Base-by-base conservation (phyloP, 2,888 invertebrate species). In the Vandiemenella viatica region DNA sequence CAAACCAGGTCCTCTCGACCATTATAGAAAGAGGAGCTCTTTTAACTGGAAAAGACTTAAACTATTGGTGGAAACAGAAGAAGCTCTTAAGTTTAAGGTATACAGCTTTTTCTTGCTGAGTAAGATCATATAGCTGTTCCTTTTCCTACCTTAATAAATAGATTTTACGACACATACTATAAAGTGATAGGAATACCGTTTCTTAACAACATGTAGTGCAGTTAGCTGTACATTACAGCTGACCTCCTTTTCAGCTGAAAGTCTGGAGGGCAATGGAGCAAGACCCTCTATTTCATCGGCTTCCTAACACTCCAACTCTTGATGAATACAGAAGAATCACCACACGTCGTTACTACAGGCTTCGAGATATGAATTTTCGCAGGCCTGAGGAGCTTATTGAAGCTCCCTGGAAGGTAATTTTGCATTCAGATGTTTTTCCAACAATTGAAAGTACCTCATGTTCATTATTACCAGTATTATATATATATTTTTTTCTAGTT, bases 311-410 rank as follows among this genome's bases (percentile, higher is more conserved):
- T 20, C 58, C 59, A 15, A 57, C 63, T 13, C 45, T 66, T 10
- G 64, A 66, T 20, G 66, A 70, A 51, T 55, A 61, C 15, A 58
- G 71, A 46, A 60, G 48, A 22, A 20, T 56, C 16, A 50, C 58
- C 15, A 45, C 43, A 5, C 48, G 47, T 32, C 42, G 45, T 26
- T 50, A 47, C 42, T 51, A 53, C 21, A 51, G 49, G 3, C 8
- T 51, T 16, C 74, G 75, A 59, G 74, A 79, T 56, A 77, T 80
- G 60, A 68, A 80, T 37, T 73, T 84, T 46, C 57, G 78, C 16
- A 67, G 75, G 1, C 60, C 75, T 20, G 71, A 74, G 55, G 74
- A 73, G 61, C 68, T 73, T 22, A 19, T 60, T 1, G 47, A 48
- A 20, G 59, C 58, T 50, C 54, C 56, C 15, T 54, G 48, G 49